Evolutionary conservation across 2,797 vertebrate genomes (phyloP), one percentile per base, ranked within the genome.

Genomic region (Neoniphon sammara): DNA sequence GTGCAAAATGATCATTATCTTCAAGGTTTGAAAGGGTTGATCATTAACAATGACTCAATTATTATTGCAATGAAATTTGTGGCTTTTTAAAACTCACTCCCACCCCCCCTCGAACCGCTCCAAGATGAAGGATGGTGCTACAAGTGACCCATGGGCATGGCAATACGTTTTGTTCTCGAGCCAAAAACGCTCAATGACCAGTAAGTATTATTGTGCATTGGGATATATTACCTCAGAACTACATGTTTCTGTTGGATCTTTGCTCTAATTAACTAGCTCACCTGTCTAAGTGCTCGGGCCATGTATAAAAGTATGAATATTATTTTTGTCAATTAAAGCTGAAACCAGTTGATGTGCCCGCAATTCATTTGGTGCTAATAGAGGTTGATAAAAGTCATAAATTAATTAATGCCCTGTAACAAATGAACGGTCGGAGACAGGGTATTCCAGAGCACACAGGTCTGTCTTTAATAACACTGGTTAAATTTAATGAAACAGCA

Each of bases 301-400:
- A 56, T 46, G 27, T 54, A 34, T 56, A 79, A 66, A 72, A 81
- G 77, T 65, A 31, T 64, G 30, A 18, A 34, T 80, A 42, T 42
- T 4, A 42, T 42, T 42, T 42, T 42, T 42, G 39, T 14, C 39
- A 84, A 80, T 67, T 75, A 55, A 34, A 56, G 23, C 63, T 27
- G 1, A 77, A 47, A 46, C 30, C 27, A 34, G 42, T 21, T 34
- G 61, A 59, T 65, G 49, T 63, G 20, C 2, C 31, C 27, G 11
- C 2, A 42, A 4, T 54, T 15, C 25, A 7, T 46, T 31, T 0
- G 30, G 68, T 75, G 75, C 56, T 36, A 70, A 1, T 53, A 59
- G 63, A 60, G 39, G 39, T 14, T 12, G 39, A 42, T 42, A 42
- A 42, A 42, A 42, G 39, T 14, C 12, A 42, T 42, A 42, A 42